These are phyloP conservation scores for Labeo rohita DNA, from an alignment of 2,113 vertebrate genomes.

Conservation along the genomic window DNA sequence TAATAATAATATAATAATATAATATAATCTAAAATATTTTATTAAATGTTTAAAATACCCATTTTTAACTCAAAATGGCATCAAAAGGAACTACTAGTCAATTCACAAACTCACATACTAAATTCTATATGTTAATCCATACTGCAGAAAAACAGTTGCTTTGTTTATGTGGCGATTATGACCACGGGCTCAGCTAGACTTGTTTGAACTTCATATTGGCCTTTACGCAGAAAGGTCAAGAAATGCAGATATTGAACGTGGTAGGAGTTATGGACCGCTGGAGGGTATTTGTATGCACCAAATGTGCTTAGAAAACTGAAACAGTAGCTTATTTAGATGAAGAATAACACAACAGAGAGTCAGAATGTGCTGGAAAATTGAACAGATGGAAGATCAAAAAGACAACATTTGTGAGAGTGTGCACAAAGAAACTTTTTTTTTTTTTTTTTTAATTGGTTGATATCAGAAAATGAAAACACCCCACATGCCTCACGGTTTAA, in stretches of 20 bases:
- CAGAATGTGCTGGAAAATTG: slow-evolving; percentile 2
- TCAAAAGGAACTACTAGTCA: not conserved
- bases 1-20: too few relatives aligned
- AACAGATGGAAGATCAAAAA: slow-evolving; percentile 13
- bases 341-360: not conserved
- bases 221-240: not conserved
- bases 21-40: not conserved
- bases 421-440: not conserved
- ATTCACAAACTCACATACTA: not conserved
- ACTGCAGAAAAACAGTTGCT: not conserved
- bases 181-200: not conserved
- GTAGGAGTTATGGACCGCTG: not conserved
- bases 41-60: too few relatives aligned
- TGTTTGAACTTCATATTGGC: not conserved
- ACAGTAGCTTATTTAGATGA: slow-evolving; percentile 20
- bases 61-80: not conserved
- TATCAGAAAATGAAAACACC: not conserved
- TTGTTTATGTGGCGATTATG: not conserved
- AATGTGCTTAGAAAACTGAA: not conserved
- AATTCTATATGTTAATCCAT: not conserved
- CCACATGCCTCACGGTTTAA: not conserved
- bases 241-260: not conserved
- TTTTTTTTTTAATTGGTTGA: not conserved
- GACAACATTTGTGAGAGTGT: not conserved
- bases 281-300: not conserved